These are phyloP conservation scores for Dryomyza anilis DNA, from an alignment of 2,888 invertebrate species.

Conservation along the genomic window DNA sequence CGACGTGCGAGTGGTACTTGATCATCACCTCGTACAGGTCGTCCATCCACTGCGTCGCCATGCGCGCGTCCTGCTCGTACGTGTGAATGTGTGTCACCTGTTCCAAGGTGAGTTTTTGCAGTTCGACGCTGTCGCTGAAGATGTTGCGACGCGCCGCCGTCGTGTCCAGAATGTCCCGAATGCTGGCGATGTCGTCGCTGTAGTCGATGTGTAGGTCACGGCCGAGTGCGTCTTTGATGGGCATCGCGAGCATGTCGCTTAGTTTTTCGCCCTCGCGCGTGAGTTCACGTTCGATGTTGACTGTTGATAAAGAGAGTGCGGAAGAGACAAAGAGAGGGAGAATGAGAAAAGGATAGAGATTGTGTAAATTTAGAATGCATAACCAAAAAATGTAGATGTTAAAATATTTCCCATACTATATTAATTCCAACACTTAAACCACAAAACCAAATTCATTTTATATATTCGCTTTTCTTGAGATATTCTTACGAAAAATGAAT, in stretches of 20 bases:
- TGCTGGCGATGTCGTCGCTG: slow-evolving; percentile 73
- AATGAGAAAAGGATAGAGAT: slow-evolving; percentile 7
- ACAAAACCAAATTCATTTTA: too few relatives aligned
- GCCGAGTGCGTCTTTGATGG: slow-evolving; percentile 78
- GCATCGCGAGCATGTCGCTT: slow-evolving; percentile 77
- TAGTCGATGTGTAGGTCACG: slow-evolving; percentile 73
- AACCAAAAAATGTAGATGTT: too few relatives aligned
- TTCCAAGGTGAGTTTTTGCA: slow-evolving; percentile 77
- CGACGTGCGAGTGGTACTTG: slow-evolving; percentile 72
- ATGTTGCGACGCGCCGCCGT: slow-evolving; percentile 73
- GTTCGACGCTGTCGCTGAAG: slow-evolving; percentile 75
- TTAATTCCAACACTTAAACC: too few relatives aligned
- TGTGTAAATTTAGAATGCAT: neutral
- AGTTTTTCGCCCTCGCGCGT: slow-evolving; percentile 77
- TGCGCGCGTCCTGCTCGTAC: slow-evolving; percentile 77
- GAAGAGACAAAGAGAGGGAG: neutral
- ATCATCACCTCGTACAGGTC: slow-evolving; percentile 76
- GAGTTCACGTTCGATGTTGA: slow-evolving; percentile 70
- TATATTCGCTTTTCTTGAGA: too few relatives aligned
- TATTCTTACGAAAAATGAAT: neutral
- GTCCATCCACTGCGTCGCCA: slow-evolving; percentile 78
- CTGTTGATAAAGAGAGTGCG: slow-evolving; percentile 57
- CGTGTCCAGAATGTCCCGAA: slow-evolving; percentile 73
- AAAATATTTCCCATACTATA: too few relatives aligned
- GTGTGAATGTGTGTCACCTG: slow-evolving; percentile 77